phyloP scores from a whole-genome alignment of 2,797 vertebrate genomes.

The Tympanoctomys barrerae region DNA sequence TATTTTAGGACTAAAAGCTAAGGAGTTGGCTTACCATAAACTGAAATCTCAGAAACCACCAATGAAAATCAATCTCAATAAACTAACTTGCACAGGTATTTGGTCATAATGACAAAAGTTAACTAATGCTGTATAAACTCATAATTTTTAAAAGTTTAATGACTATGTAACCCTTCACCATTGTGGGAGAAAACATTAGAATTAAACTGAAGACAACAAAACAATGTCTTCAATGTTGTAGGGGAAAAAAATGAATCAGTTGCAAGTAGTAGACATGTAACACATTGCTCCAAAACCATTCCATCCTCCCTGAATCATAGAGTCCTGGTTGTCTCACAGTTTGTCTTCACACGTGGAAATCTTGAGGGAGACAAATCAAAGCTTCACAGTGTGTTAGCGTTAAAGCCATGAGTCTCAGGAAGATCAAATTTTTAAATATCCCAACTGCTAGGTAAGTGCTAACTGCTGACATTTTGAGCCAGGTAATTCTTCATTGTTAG shows the following conservation, averaged over 20 bases:
- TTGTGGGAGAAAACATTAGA: not conserved
- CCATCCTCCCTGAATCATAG: not conserved
- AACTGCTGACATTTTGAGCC: not conserved
- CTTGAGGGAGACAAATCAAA: not conserved
- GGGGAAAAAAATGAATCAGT: not conserved
- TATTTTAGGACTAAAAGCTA: not conserved
- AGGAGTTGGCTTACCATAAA: not conserved
- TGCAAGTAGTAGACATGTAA: not conserved
- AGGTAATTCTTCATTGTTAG: not conserved
- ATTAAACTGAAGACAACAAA: slow-evolving; percentile 16
- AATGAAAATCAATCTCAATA: not conserved
- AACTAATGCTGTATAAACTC: not conserved
- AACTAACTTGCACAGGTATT: not conserved
- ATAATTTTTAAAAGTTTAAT: not conserved
- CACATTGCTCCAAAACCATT: not conserved
- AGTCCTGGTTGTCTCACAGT: not conserved
- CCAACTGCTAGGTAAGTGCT: not conserved
- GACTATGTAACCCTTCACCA: not conserved
- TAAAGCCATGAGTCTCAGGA: not conserved
- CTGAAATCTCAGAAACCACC: not conserved
- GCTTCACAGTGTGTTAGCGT: not conserved
- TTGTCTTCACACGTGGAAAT: not conserved
- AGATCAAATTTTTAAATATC: not conserved
- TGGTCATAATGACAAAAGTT: not conserved
- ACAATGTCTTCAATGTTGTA: not conserved